phyloP scores from a whole-genome alignment of 2,113 vertebrate genomes.

The Sturnus vulgaris region DNA sequence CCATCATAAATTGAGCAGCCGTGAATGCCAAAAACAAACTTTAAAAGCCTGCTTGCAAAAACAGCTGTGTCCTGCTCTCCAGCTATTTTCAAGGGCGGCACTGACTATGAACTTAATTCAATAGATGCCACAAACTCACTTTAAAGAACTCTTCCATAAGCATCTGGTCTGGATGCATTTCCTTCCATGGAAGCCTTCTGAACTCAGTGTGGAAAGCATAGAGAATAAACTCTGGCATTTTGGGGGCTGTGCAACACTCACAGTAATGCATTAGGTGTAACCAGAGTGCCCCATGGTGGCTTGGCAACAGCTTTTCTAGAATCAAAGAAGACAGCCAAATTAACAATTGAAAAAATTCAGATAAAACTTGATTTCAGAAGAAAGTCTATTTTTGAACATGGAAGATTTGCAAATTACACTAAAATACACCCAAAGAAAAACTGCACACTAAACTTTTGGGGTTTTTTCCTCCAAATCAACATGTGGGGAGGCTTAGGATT shows the following conservation, averaged over 20 bases:
- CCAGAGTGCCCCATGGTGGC: constrained; percentile 84
- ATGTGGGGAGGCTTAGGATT: not conserved
- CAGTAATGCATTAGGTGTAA: constrained; percentile 90
- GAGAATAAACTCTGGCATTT: constrained; percentile 92
- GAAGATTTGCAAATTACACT: not conserved
- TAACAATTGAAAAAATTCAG: not conserved
- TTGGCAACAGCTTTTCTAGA: constrained; percentile 86
- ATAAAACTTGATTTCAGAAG: not conserved
- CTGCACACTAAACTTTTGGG: not conserved
- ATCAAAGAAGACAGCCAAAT: not conserved
- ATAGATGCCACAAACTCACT: constrained; percentile 63
- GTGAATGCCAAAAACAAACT: not conserved
- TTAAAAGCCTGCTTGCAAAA: not conserved
- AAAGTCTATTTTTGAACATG: not conserved
- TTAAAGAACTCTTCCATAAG: constrained; percentile 97
- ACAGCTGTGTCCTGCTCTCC: not conserved
- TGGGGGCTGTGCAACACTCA: constrained; percentile 86
- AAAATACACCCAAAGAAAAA: not conserved
- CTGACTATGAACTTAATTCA: not conserved
- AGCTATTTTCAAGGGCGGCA: not conserved
- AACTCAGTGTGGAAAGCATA: constrained; percentile 87
- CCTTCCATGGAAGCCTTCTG: constrained; percentile 83
- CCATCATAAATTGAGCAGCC: not conserved
- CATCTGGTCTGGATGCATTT: constrained; percentile 86
- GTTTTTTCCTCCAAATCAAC: not conserved